phyloP scores from a whole-genome alignment of 2,113 vertebrate genomes.

The Symphodus melops region DNA sequence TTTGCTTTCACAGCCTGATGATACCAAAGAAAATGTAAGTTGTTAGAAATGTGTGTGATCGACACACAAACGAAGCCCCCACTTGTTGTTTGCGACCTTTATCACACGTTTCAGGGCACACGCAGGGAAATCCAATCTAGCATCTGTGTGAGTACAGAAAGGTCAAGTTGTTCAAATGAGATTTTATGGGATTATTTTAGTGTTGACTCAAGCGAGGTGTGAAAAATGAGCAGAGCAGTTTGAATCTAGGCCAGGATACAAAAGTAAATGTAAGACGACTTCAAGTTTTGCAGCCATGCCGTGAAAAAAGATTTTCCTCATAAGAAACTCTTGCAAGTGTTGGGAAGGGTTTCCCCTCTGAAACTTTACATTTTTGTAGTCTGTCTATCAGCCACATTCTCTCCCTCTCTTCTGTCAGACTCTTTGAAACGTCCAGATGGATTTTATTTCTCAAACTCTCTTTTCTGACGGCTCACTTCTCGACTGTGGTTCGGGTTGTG shows the following conservation, averaged over 20 bases:
- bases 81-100: not conserved
- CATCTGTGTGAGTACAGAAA: not conserved
- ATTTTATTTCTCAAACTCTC: not conserved
- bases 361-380: not conserved
- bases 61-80: not conserved
- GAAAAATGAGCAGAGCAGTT: too few species aligned
- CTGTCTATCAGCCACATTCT: not conserved
- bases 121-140: not conserved
- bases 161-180: too few species aligned
- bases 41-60: not conserved
- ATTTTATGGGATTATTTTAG: not conserved
- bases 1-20: constrained; percentile 24
- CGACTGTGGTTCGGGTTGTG: not conserved
- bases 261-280: not conserved
- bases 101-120: not conserved
- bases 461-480: not conserved
- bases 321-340: too few species aligned
- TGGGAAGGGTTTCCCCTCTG: not conserved
- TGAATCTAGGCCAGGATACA: not conserved
- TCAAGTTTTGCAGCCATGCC: not conserved
- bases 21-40: not conserved
- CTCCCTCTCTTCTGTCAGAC: not conserved
- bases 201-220: too few species aligned
- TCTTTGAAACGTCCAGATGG: not conserved
- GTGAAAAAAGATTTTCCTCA: not conserved